phyloP scores from a whole-genome alignment of 2,113 vertebrate species.

The Platycercus adscitus region DNA sequence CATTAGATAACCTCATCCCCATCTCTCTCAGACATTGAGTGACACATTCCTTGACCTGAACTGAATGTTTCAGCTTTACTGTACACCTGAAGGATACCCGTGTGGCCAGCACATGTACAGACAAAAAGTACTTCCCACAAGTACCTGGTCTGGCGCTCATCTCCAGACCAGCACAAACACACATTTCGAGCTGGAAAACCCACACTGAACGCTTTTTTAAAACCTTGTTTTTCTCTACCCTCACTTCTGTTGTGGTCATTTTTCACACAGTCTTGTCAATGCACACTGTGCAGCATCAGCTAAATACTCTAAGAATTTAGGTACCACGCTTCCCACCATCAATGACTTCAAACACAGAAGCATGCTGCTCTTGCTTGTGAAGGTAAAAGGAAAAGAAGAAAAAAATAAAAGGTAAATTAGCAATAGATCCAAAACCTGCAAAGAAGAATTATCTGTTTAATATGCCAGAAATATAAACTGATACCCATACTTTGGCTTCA shows the following conservation, averaged over 20 bases:
- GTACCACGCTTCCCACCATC: neutral
- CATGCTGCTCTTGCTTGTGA: accelerated
- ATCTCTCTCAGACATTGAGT: accelerated
- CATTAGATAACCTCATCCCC: neutral
- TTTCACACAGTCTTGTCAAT: neutral
- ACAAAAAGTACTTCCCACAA: neutral
- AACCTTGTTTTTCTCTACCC: accelerated
- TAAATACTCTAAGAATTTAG: neutral
- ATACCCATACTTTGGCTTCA: neutral
- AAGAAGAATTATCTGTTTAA: neutral
- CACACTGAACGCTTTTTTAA: neutral
- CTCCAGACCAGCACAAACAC: neutral
- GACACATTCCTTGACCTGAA: neutral
- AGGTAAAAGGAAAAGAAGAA: neutral
- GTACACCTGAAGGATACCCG: neutral
- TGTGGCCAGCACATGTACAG: neutral
- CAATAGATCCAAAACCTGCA: neutral
- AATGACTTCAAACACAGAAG: accelerated
- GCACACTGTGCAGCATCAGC: neutral
- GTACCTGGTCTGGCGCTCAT: neutral
- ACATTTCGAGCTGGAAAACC: accelerated
- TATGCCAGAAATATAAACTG: neutral
- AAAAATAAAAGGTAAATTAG: neutral
- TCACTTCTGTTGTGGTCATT: neutral
- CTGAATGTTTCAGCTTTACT: accelerated